Evolutionary conservation across 2,888 invertebrate genomes (phyloP).

Genomic region (Bugula neritina): DNA sequence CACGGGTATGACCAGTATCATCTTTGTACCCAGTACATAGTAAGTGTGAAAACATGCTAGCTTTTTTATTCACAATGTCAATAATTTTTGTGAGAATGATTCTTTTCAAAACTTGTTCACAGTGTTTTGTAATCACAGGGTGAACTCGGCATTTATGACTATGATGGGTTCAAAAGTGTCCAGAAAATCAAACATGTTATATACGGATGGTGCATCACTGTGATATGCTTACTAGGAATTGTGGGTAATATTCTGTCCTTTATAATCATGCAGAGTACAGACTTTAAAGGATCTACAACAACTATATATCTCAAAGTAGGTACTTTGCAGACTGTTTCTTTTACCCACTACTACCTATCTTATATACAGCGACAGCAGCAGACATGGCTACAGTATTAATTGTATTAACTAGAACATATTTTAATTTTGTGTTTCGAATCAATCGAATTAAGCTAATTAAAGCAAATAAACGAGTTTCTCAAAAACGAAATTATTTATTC

Average conservation of each 20-base stretch:
- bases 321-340: too few species aligned
- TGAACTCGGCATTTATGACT: not conserved
- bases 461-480: too few species aligned
- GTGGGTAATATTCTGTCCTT: slow-evolving; percentile 48
- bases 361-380: too few species aligned
- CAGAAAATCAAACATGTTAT: not conserved
- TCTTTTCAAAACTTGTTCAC: too few species aligned
- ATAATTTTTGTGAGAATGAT: not conserved
- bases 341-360: too few species aligned
- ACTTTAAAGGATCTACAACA: slow-evolving; percentile 85
- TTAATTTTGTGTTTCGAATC: too few species aligned
- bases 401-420: too few species aligned
- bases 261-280: slow-evolving; percentile 58
- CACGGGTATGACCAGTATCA: not conserved
- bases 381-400: too few species aligned
- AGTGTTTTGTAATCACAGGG: too few species aligned
- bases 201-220: slow-evolving; percentile 81
- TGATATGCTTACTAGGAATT: slow-evolving; percentile 71
- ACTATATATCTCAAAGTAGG: slow-evolving; percentile 70
- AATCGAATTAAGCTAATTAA: too few species aligned
- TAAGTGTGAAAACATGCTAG: not conserved
- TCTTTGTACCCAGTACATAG: not conserved
- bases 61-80: not conserved
- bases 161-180: not conserved
- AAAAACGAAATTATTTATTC: too few species aligned